These are phyloP conservation scores for Actinemys pallida DNA, from an alignment of 2,113 vertebrate genomes.

Conservation along the genomic window DNA sequence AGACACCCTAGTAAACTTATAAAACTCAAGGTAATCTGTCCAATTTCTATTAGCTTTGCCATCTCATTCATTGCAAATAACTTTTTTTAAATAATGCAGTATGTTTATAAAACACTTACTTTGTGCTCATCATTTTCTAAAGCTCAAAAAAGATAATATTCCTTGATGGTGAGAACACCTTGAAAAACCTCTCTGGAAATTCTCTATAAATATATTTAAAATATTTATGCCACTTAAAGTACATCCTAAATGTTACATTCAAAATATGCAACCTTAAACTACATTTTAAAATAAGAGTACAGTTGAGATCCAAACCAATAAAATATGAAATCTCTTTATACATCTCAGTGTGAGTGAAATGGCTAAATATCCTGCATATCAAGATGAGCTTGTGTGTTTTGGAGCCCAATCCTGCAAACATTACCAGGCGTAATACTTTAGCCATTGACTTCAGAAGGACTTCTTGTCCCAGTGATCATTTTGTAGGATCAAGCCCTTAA, in stretches of 20 bases:
- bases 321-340: not conserved
- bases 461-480: accelerated
- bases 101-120: no score
- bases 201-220: not conserved
- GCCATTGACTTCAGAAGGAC: not conserved
- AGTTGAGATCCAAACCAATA: not conserved
- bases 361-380: not conserved
- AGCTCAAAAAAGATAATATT: accelerated
- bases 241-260: accelerated
- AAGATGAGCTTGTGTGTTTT: not conserved
- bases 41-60: accelerated
- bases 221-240: not conserved
- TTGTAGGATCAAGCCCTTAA: not conserved
- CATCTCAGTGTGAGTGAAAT: not conserved
- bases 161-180: no score
- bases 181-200: not conserved
- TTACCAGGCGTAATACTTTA: not conserved
- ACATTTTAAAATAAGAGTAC: not conserved
- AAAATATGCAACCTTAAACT: accelerated
- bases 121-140: accelerated
- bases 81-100: no score
- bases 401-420: not conserved
- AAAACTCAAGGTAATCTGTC: conserved; percentile 85
- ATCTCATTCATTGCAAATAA: accelerated
- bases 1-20: conserved; percentile 85